A percentile compares a stretch with the other conserved stretches of the same genome.
Evolutionary conservation across 2,113 vertebrate species (phyloP).

Genomic region (Suncus etruscus): DNA sequence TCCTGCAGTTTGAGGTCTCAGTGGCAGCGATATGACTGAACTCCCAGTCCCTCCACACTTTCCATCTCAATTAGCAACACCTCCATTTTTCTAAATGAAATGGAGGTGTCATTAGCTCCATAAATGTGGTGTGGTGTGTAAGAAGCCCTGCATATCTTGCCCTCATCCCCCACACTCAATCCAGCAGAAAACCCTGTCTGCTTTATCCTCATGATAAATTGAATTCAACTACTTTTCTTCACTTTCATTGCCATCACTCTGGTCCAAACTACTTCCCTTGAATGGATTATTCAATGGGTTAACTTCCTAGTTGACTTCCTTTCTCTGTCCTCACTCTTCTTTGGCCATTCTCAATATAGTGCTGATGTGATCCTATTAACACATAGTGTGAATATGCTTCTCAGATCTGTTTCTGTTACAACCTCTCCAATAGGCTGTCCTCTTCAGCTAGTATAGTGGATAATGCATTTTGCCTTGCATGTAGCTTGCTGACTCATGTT

Average conservation of each 20-base stretch:
- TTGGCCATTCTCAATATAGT: constrained; percentile 13
- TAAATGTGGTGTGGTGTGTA: background rate
- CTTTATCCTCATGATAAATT: background rate
- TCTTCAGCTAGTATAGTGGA: background rate
- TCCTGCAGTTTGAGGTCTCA: constrained; percentile 18
- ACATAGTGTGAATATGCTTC: background rate
- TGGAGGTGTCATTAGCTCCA: no score
- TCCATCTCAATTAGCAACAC: background rate
- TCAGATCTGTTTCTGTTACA: constrained; percentile 31
- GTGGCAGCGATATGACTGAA: background rate
- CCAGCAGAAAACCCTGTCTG: constrained; percentile 15
- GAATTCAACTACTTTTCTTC: background rate
- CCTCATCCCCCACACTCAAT: background rate
- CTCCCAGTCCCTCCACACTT: background rate
- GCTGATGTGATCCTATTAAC: constrained; percentile 9
- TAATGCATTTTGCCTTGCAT: no score
- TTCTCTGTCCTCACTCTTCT: background rate
- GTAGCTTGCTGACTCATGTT: no score
- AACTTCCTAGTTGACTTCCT: constrained; percentile 33
- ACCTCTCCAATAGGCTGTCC: background rate
- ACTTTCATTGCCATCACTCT: background rate
- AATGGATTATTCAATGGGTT: background rate
- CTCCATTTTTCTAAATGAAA: constrained; percentile 7
- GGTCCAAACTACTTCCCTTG: background rate
- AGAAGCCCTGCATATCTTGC: background rate